Evolutionary conservation across 2,797 vertebrate genomes (phyloP).

Genomic region (Enteromius unitaeniatus): DNA sequence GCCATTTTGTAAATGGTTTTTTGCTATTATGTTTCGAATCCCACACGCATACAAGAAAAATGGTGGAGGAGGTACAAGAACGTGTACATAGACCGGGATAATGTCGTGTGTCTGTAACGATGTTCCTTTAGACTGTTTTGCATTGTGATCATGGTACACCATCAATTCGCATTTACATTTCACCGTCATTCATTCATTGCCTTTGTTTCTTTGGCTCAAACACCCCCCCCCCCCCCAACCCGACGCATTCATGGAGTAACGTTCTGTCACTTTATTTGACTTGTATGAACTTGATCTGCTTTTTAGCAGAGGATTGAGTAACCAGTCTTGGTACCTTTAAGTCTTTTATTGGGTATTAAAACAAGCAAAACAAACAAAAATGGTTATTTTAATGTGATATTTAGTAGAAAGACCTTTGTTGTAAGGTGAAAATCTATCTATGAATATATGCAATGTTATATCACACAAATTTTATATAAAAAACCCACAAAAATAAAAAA

Average conservation of each 20-base stretch:
- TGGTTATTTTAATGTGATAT: conserved; percentile 79
- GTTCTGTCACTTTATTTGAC: conserved; percentile 75
- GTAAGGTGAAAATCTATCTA: conserved; percentile 72
- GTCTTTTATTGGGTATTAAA: conserved; percentile 69
- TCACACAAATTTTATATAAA: conserved; percentile 86
- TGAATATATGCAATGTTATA: conserved; percentile 87
- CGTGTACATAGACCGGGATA: conserved; percentile 60
- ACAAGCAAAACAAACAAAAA: conserved; percentile 55
- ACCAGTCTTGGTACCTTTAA: conserved; percentile 83
- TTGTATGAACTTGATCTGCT: conserved; percentile 77
- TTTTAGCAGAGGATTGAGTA: conserved; percentile 82
- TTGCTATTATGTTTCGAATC: conserved; percentile 19
- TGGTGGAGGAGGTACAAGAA: conserved; percentile 65
- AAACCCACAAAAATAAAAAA: conserved; percentile 66
- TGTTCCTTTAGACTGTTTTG: conserved; percentile 53
- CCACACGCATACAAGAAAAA: conserved; percentile 9
- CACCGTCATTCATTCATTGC: conserved; percentile 30
- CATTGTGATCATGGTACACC: conserved; percentile 70
- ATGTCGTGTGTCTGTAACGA: conserved; percentile 61
- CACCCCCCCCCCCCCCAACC: conserved; percentile 7
- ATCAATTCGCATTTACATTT: conserved; percentile 46
- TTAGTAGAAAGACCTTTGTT: conserved; percentile 81
- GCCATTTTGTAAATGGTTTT: conserved; percentile 56
- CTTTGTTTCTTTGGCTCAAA: conserved; percentile 43
- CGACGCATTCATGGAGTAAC: conserved; percentile 69